Evolutionary conservation across 2,888 invertebrate species (phyloP).

Genomic region (Hylaea fasciaria): DNA sequence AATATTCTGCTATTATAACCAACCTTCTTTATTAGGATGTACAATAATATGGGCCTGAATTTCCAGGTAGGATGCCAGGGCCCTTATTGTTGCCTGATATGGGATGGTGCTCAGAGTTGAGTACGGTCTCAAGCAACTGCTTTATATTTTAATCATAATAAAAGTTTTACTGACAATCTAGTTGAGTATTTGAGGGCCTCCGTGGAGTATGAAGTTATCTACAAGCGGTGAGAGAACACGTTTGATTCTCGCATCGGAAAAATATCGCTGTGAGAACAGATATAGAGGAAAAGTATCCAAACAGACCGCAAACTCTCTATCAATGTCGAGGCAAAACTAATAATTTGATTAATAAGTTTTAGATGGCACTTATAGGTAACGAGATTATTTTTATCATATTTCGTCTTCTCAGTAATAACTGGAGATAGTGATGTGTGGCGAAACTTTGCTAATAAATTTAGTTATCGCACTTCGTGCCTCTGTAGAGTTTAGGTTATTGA

Average conservation of each 20-base stretch:
- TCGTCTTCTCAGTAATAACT: slow-evolving; percentile 11
- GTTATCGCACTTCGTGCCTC: slow-evolving; percentile 17
- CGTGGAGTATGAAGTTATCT: too few species aligned
- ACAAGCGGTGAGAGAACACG: too few species aligned
- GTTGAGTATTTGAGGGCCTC: too few species aligned
- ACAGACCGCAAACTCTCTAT: too few species aligned
- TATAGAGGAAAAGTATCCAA: too few species aligned
- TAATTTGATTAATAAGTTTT: slow-evolving; percentile 22
- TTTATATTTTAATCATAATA: too few species aligned
- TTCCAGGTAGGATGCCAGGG: slow-evolving; percentile 3
- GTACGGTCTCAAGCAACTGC: neutral
- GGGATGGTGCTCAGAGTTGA: neutral
- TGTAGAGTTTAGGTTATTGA: neutral
- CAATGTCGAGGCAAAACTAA: slow-evolving; percentile 3
- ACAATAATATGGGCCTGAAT: neutral
- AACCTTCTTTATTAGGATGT: slow-evolving; percentile 22
- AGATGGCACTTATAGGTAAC: slow-evolving; percentile 19
- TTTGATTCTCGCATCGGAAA: too few species aligned
- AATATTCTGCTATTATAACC: slow-evolving; percentile 27
- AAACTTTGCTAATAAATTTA: slow-evolving; percentile 24
- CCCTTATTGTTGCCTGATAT: neutral
- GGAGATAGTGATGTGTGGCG: slow-evolving; percentile 13
- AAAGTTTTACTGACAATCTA: too few species aligned
- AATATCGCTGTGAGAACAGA: too few species aligned
- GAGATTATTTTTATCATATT: slow-evolving; percentile 21